These are phyloP conservation scores for Lampris incognitus DNA, from an alignment of 2,113 vertebrate species.

Conservation along the genomic window DNA sequence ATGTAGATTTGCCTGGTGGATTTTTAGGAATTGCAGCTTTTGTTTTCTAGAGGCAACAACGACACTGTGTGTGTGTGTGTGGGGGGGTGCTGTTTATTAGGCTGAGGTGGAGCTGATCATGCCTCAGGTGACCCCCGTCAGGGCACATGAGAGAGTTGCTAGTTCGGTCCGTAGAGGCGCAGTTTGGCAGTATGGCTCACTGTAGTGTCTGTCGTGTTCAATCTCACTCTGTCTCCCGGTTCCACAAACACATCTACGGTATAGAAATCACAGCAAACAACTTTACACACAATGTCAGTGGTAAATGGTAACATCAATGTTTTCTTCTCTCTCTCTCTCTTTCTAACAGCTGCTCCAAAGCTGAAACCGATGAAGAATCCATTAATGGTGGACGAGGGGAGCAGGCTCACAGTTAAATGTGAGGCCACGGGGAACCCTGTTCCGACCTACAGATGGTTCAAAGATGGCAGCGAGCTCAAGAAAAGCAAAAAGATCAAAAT, in stretches of 20 bases:
- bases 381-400: slow-evolving; percentile 86
- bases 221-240: slow-evolving; percentile 31
- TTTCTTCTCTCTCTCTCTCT: slow-evolving; percentile 40
- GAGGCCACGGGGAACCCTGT: slow-evolving; percentile 90
- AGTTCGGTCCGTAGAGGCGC: slow-evolving; percentile 47
- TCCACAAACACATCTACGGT: slow-evolving; percentile 18
- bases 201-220: slow-evolving; percentile 19
- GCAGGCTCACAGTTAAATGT: slow-evolving; percentile 90
- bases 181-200: slow-evolving; percentile 9
- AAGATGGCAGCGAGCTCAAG: slow-evolving; percentile 94
- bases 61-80: too few relatives aligned
- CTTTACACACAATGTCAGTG: slow-evolving; percentile 1
- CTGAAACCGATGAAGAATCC: slow-evolving; percentile 92
- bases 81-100: slow-evolving; percentile 58
- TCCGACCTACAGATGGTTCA: slow-evolving; percentile 95
- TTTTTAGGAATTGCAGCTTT: slow-evolving; percentile 56
- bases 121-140: slow-evolving; percentile 76
- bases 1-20: background rate
- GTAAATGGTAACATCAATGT: slow-evolving; percentile 28
- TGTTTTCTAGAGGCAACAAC: slow-evolving; percentile 1
- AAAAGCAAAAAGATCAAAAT: slow-evolving; percentile 91
- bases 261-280: slow-evolving; percentile 22
- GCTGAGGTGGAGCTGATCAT: slow-evolving; percentile 57
- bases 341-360: slow-evolving; percentile 87
- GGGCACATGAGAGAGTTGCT: slow-evolving; percentile 71